Evolutionary conservation across 2,113 vertebrate genomes (phyloP), one percentile per base, ranked within the genome.

Genomic region (Hippocampus abdominalis): DNA sequence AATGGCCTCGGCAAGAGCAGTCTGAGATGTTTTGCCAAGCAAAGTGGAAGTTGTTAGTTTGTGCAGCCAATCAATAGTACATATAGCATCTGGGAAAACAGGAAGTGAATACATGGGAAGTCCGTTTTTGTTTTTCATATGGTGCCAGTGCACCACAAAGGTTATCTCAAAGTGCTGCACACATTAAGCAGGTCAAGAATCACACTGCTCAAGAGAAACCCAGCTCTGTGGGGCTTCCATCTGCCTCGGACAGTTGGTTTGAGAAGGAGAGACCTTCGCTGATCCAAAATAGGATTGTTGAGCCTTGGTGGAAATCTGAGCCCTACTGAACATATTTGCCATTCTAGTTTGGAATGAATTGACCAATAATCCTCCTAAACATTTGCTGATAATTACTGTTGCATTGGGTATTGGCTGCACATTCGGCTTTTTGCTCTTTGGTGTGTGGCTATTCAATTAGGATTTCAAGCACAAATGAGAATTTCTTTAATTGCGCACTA

Each of bases 41-140:
- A 75, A 74, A 86, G 78, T 83, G 77, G 70, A 87, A 75, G 72
- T 71, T 81, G 48, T 74, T 77, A 29, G 64, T 82, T 80, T 85
- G 60, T 83, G 51, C 39, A 60, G 69, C 71, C 76, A 77, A 80
- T 80, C 70, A 77, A 62, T 81, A 67, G 59, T 75, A 66, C 68
- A 56, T 54, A 42, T 23, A 67, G n/a, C 53, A 66, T 64, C 57
- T 64, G 62, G 49, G 69, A 44, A 63, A 72, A 76, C 73, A n/a
- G 70, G 20, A 29, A 36, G 67, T 62, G 46, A 78, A 32, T 60
- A 25, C 72, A 59, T 10, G 49, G 21, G 49, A 53, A 53, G 13
- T 15, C n/a, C 49, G 1, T 18, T 49, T 49, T 49, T 48, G 2
- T 49, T 49, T 49, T 36, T 36, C 4, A 49, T 18, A 49, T 49